phyloP scores from a whole-genome alignment of 1,140 invertebrate species.

The Daktulosphaira vitifoliae region DNA sequence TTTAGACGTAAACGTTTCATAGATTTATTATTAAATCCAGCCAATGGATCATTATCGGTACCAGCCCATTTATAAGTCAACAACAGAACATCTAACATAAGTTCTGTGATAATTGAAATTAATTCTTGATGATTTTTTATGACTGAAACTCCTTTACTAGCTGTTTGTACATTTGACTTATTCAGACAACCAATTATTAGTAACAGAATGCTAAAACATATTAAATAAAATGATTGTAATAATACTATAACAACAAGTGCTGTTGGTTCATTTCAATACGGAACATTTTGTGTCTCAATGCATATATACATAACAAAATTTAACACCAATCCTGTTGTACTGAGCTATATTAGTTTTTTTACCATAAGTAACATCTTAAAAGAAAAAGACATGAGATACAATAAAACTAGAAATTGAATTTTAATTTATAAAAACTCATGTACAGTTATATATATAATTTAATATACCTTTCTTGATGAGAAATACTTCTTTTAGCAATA shows the following conservation, averaged over 20 bases:
- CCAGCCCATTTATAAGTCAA: constrained; percentile 8
- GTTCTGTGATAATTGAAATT: constrained; percentile 10
- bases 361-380: too few relatives aligned
- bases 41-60: not conserved
- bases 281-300: too few relatives aligned
- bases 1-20: not conserved
- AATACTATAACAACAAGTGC: too few relatives aligned
- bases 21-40: constrained; percentile 10
- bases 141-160: not conserved
- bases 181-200: constrained; percentile 19
- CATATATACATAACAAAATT: too few relatives aligned
- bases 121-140: not conserved
- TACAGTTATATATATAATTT: constrained; percentile 31
- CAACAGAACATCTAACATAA: constrained; percentile 22
- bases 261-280: too few relatives aligned
- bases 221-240: too few relatives aligned
- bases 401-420: not conserved
- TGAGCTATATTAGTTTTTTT: too few relatives aligned
- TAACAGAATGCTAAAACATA: constrained; percentile 22
- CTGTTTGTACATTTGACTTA: constrained; percentile 14
- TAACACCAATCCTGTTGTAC: too few relatives aligned
- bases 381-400: too few relatives aligned
- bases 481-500: constrained; percentile 67
- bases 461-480: constrained; percentile 75
- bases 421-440: not conserved